Base-by-base conservation (phyloP, 2,113 vertebrate species). In the Proteles cristata region DNA sequence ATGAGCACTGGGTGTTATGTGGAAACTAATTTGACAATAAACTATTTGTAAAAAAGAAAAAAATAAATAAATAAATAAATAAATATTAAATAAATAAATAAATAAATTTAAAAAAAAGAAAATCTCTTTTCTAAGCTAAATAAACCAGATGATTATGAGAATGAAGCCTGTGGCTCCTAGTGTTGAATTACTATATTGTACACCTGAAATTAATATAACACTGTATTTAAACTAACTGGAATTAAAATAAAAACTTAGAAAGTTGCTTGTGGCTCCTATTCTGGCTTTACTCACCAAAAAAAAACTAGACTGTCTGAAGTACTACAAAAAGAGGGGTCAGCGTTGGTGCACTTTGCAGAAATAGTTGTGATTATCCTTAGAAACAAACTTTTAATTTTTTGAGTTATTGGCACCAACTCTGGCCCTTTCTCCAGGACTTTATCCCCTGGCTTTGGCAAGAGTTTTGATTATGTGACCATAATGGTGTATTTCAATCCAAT, bases 101-200 rank as follows among this genome's bases (percentile, higher is more conserved):
- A n/a, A n/a, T n/a, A n/a, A n/a, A n/a, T n/a, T n/a, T n/a, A n/a
- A n/a, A n/a, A n/a, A n/a, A n/a, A n/a, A 94, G 50, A 93, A 90
- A 94, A 98, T 45, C n/a, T 61, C 33, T 73, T 92, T 88, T 76
- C 63, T 88, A 76, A 80, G 25, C 81, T 61, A 93, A 93, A 94
- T 94, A 93, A 95, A 68, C 10, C 48, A 84, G 66, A 39, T 66
- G 69, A 35, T 66, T 7, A 50, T 90, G 17, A 88, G 61, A 85
- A 58, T 81, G 68, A 89, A 94, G 31, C 5, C 35, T 68, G 48
- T 63, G 43, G 15, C 25, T 71, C 19, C 74, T 48, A 8, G 25
- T 76, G 43, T 76, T 48, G 43, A 76, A 76, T 76, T 76, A 76
- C 43, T 76, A 26, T 76, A 48, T 48, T 48, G 43, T 76, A 76